Percentiles rank a stretch among this genome's conserved stretches.
Evolutionary conservation across 2,797 vertebrate species (phyloP).

Genomic region (Macropus fuliginosus): DNA sequence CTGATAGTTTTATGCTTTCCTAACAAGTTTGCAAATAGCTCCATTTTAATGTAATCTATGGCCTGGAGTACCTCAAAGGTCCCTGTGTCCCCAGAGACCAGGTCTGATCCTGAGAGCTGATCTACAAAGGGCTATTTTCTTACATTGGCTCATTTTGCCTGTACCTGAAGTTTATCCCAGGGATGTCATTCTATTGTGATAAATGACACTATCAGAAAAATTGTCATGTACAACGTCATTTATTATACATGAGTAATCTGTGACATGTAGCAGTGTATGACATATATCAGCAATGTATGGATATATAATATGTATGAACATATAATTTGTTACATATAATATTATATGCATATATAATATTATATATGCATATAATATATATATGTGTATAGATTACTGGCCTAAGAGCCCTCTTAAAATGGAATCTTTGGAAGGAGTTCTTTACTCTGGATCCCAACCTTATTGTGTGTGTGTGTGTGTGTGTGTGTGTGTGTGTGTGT

Average conservation of each 20-base stretch:
- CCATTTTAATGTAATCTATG: neutral
- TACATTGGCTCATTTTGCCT: neutral
- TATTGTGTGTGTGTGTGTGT: neutral
- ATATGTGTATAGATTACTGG: neutral
- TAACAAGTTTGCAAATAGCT: neutral
- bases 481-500: neutral
- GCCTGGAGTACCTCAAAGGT: neutral
- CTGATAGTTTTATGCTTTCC: neutral
- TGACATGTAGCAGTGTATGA: neutral
- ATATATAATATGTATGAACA: no score
- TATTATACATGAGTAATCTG: neutral
- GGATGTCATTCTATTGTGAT: neutral
- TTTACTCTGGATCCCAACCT: neutral
- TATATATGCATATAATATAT: no score
- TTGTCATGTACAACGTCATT: neutral
- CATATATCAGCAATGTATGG: neutral
- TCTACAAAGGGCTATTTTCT: neutral
- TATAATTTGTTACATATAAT: no score
- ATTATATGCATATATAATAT: no score
- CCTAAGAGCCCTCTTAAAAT: neutral
- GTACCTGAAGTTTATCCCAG: neutral
- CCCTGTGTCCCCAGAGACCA: neutral
- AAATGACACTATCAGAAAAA: neutral
- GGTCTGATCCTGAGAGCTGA: neutral
- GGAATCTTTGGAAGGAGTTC: neutral